Conservation (phyloP, 2,797 vertebrate genomes). For the Hafferia zeledoni region DNA sequence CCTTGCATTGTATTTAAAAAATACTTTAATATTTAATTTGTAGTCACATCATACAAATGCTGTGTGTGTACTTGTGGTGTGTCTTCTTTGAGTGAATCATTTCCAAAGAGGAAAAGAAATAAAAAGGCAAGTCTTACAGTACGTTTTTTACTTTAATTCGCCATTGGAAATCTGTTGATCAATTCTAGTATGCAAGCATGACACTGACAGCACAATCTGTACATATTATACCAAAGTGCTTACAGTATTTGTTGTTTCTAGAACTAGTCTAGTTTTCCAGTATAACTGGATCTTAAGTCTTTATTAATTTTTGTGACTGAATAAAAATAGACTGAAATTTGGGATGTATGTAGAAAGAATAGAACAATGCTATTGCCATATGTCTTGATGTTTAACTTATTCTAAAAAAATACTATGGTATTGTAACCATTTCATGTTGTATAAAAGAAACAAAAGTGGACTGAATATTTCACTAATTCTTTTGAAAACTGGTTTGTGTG, state of each 20-base stretch:
- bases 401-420: constrained; percentile 61
- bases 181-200: constrained; percentile 23
- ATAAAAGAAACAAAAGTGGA: constrained; percentile 44
- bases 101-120: background rate
- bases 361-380: constrained; percentile 59
- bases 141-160: background rate
- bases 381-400: constrained; percentile 80
- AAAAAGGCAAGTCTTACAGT: background rate
- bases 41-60: constrained; percentile 48
- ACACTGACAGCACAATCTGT: constrained; percentile 47
- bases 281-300: constrained; percentile 59
- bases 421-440: constrained; percentile 57
- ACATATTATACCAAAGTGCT: constrained; percentile 57
- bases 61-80: constrained; percentile 10
- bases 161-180: background rate
- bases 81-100: constrained; percentile 25
- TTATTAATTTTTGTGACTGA: constrained; percentile 58
- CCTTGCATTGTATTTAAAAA: constrained; percentile 73
- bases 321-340: constrained; percentile 53
- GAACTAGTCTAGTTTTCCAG: constrained; percentile 38
- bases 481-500: constrained; percentile 58
- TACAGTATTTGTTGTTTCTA: constrained; percentile 61
- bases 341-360: constrained; percentile 54
- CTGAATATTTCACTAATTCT: constrained; percentile 61
- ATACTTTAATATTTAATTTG: constrained; percentile 74